These are phyloP conservation scores for Lichenostomus cassidix DNA, from an alignment of 2,113 vertebrate genomes.

Conservation along the genomic window DNA sequence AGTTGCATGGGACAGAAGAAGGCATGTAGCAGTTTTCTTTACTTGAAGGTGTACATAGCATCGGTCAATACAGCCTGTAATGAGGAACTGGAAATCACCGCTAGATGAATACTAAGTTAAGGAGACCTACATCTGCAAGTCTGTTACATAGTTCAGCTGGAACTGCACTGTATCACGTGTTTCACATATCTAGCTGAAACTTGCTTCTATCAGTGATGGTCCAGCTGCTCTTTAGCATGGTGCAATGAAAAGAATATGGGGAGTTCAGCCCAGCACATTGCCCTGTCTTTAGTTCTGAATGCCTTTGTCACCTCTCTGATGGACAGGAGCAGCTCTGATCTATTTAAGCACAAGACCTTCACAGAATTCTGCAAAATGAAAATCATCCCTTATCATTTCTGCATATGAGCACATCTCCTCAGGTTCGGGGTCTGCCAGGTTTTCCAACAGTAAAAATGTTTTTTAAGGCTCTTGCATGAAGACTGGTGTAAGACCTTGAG, in stretches of 20 bases:
- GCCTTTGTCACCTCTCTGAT: neutral
- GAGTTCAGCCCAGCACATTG: neutral
- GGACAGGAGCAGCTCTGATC: neutral
- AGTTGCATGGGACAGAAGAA: neutral
- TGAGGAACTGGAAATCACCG: neutral
- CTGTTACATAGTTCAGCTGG: neutral
- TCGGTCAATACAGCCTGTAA: neutral
- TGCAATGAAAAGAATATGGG: neutral
- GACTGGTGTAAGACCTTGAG: neutral
- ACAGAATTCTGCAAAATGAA: neutral
- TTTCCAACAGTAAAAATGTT: neutral
- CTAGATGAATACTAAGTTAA: neutral
- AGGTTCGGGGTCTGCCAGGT: neutral
- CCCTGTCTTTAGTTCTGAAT: neutral
- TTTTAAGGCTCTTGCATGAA: neutral
- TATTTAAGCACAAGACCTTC: neutral
- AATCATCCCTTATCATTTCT: neutral
- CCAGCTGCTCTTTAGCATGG: neutral
- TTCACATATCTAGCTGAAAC: neutral
- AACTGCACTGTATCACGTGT: neutral
- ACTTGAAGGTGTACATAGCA: neutral
- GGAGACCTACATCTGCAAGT: neutral
- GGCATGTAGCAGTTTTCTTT: neutral
- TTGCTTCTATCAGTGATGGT: neutral
- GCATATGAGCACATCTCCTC: neutral